These are phyloP conservation scores for Hemiscyllium ocellatum DNA, from an alignment of 2,113 vertebrate species.

Conservation along the genomic window DNA sequence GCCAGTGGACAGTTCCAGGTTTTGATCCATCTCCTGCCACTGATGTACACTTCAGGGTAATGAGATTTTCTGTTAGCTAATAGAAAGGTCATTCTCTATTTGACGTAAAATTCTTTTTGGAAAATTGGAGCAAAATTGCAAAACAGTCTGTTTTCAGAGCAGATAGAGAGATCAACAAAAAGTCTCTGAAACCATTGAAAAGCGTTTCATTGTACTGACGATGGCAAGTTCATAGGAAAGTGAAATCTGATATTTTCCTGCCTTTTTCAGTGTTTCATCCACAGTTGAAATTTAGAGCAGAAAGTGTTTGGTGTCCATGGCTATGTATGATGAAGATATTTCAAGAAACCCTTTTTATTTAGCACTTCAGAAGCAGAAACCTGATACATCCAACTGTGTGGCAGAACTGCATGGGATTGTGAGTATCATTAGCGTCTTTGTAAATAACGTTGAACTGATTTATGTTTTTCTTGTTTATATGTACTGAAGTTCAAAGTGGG, in stretches of 20 bases:
- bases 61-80: neutral
- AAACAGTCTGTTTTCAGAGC: neutral
- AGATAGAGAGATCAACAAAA: no score
- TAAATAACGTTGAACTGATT: neutral
- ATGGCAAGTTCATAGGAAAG: neutral
- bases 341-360: conserved; percentile 89
- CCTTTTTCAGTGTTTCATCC: neutral
- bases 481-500: neutral
- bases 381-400: conserved; percentile 74
- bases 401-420: conserved; percentile 82
- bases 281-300: conserved; percentile 25
- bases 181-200: no score
- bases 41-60: neutral
- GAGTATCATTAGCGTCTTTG: conserved; percentile 51
- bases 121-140: neutral
- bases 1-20: neutral
- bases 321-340: conserved; percentile 94
- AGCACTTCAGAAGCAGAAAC: conserved; percentile 78
- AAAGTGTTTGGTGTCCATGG: conserved; percentile 68
- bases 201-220: neutral
- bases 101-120: neutral
- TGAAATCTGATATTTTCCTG: neutral
- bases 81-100: neutral
- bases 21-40: neutral
- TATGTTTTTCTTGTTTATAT: neutral